These are phyloP conservation scores for Falco cherrug DNA, from an alignment of 2,797 vertebrate genomes.

Conservation along the genomic window DNA sequence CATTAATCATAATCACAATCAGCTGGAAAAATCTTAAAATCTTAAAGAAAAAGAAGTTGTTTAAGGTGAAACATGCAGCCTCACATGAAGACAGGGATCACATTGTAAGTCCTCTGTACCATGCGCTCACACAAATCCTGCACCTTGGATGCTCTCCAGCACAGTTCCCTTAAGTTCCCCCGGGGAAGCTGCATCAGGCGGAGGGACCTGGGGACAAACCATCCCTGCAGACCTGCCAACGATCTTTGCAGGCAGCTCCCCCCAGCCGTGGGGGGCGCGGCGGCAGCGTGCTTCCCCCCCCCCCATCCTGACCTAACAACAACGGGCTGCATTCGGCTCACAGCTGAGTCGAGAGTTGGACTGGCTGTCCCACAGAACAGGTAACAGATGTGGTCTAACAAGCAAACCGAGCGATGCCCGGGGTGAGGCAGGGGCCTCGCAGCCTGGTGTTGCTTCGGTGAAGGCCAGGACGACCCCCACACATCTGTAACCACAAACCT, in stretches of 20 bases:
- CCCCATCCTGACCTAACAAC: no score
- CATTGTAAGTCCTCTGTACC: background rate
- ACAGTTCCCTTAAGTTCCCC: background rate
- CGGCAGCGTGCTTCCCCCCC: no score
- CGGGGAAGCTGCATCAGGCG: background rate
- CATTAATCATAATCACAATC: background rate
- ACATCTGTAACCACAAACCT: no score
- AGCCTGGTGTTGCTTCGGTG: no score
- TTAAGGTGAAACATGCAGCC: background rate
- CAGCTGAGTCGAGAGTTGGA: no score
- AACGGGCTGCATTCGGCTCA: no score
- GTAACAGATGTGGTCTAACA: no score
- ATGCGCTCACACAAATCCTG: rapidly evolving
- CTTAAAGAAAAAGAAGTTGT: background rate
- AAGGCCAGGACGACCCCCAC: no score
- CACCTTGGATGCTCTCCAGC: background rate
- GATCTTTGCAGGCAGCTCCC: rapidly evolving
- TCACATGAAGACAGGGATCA: background rate
- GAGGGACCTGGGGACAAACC: background rate
- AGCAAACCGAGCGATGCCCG: no score
- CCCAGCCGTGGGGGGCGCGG: background rate
- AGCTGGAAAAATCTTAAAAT: background rate
- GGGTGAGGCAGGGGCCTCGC: no score
- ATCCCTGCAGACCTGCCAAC: background rate
- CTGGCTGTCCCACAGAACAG: no score